These are phyloP conservation scores for Zele albiditarsus DNA, from an alignment of 2,888 invertebrate species.

Conservation along the genomic window DNA sequence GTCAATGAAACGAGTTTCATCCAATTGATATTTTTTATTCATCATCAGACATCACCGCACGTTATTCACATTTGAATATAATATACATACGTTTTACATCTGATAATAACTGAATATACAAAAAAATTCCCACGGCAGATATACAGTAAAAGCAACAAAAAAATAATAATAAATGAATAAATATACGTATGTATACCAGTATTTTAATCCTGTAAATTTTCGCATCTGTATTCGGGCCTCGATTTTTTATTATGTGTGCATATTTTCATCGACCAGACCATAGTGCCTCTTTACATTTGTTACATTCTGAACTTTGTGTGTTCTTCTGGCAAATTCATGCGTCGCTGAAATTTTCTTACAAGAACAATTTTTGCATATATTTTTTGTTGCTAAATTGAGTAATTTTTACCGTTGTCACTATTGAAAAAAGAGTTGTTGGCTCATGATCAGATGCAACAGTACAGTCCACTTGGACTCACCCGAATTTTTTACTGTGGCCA, in stretches of 20 bases:
- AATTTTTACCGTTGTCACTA: too few relatives aligned
- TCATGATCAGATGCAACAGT: too few relatives aligned
- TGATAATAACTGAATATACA: slow-evolving; percentile 1
- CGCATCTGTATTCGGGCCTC: slow-evolving; percentile 22
- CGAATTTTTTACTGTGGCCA: too few relatives aligned
- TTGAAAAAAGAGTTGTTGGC: too few relatives aligned
- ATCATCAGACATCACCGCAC: slow-evolving; percentile 2
- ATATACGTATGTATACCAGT: not conserved
- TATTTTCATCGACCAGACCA: slow-evolving; percentile 23
- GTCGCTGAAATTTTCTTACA: slow-evolving; percentile 16
- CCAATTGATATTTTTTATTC: slow-evolving; percentile 18
- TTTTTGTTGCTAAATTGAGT: too few relatives aligned
- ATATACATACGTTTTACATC: not conserved
- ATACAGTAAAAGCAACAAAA: not conserved
- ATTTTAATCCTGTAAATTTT: slow-evolving; percentile 15
- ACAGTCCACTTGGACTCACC: too few relatives aligned
- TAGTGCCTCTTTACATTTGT: not conserved
- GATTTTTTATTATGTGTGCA: slow-evolving; percentile 17
- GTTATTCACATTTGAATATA: slow-evolving; percentile 6
- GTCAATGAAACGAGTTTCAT: slow-evolving; percentile 8
- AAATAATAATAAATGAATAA: too few relatives aligned
- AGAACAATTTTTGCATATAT: too few relatives aligned
- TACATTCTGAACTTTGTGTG: slow-evolving; percentile 40
- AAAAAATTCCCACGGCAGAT: slow-evolving; percentile 10
- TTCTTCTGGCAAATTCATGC: slow-evolving; percentile 45